These are phyloP conservation scores for Eucera pruinosa DNA, from an alignment of 2,888 invertebrate species.

Conservation along the genomic window DNA sequence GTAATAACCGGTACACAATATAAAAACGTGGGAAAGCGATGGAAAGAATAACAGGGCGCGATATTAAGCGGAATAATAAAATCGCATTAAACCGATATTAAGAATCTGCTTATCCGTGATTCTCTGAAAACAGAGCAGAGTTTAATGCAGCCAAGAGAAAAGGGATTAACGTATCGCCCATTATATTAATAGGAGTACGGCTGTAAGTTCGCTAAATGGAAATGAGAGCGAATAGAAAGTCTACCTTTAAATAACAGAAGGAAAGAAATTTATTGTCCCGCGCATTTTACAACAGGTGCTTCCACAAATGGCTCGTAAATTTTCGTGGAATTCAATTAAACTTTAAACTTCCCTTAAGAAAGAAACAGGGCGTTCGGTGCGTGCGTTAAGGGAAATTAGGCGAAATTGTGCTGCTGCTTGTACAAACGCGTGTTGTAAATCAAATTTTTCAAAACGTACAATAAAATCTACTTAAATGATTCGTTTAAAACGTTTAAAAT, in stretches of 20 bases:
- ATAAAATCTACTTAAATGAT: no score
- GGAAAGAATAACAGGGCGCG: slow-evolving; percentile 5
- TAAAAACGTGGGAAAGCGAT: not conserved
- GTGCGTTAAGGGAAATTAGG: slow-evolving; percentile 23
- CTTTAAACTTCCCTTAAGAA: slow-evolving; percentile 35
- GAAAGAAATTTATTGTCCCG: slow-evolving; percentile 40
- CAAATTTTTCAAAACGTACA: no score
- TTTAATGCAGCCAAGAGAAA: slow-evolving; percentile 39
- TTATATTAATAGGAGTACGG: slow-evolving; percentile 35
- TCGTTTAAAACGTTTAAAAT: no score
- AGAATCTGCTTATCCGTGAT: slow-evolving; percentile 37
- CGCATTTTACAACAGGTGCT: slow-evolving; percentile 49
- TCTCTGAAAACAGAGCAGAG: slow-evolving; percentile 30
- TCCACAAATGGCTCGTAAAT: slow-evolving; percentile 47
- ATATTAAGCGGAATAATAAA: slow-evolving; percentile 50
- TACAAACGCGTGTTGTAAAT: not conserved
- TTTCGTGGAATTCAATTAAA: slow-evolving; percentile 47
- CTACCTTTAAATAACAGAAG: slow-evolving; percentile 41
- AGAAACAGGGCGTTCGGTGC: slow-evolving; percentile 11
- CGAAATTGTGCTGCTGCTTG: not conserved
- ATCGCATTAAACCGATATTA: slow-evolving; percentile 48
- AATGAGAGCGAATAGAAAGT: slow-evolving; percentile 44
- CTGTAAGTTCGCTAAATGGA: slow-evolving; percentile 35
- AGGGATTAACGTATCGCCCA: slow-evolving; percentile 41
- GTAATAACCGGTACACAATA: not conserved